A percentile compares a stretch with the other conserved stretches of the same genome.
Conservation (phyloP, 2,888 invertebrate genomes). For the Brachynemurus nebulosus region DNA sequence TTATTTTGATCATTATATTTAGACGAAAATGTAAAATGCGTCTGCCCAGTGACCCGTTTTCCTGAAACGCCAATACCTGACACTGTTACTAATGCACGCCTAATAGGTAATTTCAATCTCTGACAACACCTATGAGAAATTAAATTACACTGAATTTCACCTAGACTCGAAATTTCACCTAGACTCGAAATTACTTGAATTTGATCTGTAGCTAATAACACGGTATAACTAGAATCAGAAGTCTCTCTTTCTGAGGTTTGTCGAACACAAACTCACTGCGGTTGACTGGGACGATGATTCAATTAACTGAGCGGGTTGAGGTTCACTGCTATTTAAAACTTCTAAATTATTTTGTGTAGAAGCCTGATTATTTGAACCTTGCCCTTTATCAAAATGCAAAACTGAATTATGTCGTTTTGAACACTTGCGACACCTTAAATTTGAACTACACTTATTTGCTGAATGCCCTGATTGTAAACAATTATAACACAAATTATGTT, state of each 20-base stretch:
- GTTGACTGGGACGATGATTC: neutral
- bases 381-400: too few species aligned
- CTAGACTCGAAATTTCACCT: neutral
- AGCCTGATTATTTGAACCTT: too few species aligned
- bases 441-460: too few species aligned
- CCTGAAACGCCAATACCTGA: neutral
- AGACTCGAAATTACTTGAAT: neutral
- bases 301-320: neutral
- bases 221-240: neutral
- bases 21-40: neutral
- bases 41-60: neutral
- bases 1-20: neutral
- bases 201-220: neutral
- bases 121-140: neutral
- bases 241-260: neutral
- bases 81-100: neutral
- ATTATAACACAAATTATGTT: too few species aligned
- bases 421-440: too few species aligned
- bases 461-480: too few species aligned
- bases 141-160: conserved; percentile 1
- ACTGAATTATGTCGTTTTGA: too few species aligned
- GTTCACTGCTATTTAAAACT: too few species aligned
- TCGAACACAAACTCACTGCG: conserved; percentile 3
- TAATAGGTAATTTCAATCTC: neutral
- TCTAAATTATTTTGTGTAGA: too few species aligned